Evolutionary conservation across 2,797 vertebrate genomes (phyloP).

Genomic region (Hippoglossus hippoglossus): DNA sequence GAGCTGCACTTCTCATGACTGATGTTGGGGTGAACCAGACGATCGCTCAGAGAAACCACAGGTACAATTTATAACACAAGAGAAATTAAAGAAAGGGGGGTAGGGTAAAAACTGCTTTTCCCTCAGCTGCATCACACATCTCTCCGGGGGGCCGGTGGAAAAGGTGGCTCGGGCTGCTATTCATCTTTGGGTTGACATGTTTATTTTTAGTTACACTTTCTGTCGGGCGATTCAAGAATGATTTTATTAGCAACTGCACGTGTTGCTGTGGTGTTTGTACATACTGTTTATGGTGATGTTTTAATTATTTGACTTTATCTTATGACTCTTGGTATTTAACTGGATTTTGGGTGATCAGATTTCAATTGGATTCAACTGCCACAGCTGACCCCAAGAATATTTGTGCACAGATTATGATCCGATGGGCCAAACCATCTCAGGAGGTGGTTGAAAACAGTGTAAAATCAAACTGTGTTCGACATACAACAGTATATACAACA

Average conservation of each 20-base stretch:
- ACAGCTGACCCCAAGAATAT: no score
- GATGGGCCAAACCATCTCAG: no score
- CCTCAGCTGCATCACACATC: slow-evolving; percentile 69
- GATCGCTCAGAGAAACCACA: slow-evolving; percentile 61
- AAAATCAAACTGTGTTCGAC: no score
- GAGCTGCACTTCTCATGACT: slow-evolving; percentile 57
- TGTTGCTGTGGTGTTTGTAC: slow-evolving; percentile 5
- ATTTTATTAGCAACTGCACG: slow-evolving; percentile 46
- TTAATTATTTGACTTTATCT: slow-evolving; percentile 31
- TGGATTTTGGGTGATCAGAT: no score
- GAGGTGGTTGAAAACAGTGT: no score
- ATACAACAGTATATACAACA: no score
- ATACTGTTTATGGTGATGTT: not conserved
- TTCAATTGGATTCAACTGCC: no score
- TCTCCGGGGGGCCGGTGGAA: slow-evolving; percentile 65
- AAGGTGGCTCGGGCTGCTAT: slow-evolving; percentile 70
- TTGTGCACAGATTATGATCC: no score
- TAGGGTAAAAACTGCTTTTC: slow-evolving; percentile 53
- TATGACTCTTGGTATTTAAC: slow-evolving; percentile 1
- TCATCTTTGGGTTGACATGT: slow-evolving; percentile 77
- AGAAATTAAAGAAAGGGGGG: slow-evolving; percentile 59
- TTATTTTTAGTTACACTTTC: slow-evolving; percentile 82
- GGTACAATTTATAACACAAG: slow-evolving; percentile 66
- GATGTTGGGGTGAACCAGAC: slow-evolving; percentile 38
- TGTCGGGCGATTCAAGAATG: slow-evolving; percentile 58